A percentile compares a stretch with the other conserved stretches of the same genome.
Conservation (phyloP, 2,113 vertebrate genomes). For the Struthidea cinerea region DNA sequence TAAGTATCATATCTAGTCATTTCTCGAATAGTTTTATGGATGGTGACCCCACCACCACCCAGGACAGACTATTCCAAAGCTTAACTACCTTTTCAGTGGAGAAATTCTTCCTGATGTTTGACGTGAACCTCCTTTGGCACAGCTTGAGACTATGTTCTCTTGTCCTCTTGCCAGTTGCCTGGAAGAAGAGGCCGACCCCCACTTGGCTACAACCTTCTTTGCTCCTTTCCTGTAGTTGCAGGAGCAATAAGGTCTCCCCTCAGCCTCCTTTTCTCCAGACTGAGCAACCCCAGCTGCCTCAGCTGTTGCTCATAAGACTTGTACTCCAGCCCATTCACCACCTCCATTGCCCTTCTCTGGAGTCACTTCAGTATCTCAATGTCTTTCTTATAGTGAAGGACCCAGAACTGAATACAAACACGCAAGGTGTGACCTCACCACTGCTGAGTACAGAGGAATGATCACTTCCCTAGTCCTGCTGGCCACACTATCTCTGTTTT, state of each 20-base stretch:
- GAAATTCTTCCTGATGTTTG: background rate
- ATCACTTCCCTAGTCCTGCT: background rate
- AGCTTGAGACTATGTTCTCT: background rate
- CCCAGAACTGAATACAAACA: background rate
- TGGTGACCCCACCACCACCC: background rate
- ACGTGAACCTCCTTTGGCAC: background rate
- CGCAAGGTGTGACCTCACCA: background rate
- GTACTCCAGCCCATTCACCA: background rate
- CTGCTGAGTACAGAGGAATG: background rate
- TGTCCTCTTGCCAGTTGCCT: background rate
- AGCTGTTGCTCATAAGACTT: background rate
- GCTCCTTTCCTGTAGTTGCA: background rate
- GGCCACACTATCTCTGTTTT: background rate
- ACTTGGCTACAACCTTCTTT: background rate
- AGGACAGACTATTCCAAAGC: background rate
- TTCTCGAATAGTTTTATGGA: background rate
- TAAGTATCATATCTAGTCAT: background rate
- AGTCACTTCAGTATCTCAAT: background rate
- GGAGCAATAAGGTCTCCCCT: background rate
- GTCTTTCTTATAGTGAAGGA: background rate
- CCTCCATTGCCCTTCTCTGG: background rate
- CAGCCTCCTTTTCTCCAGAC: background rate
- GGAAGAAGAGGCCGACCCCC: background rate
- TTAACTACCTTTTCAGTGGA: background rate
- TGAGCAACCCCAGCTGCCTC: background rate